Conservation (phyloP, 2,113 vertebrate genomes). For the Sterna hirundo region DNA sequence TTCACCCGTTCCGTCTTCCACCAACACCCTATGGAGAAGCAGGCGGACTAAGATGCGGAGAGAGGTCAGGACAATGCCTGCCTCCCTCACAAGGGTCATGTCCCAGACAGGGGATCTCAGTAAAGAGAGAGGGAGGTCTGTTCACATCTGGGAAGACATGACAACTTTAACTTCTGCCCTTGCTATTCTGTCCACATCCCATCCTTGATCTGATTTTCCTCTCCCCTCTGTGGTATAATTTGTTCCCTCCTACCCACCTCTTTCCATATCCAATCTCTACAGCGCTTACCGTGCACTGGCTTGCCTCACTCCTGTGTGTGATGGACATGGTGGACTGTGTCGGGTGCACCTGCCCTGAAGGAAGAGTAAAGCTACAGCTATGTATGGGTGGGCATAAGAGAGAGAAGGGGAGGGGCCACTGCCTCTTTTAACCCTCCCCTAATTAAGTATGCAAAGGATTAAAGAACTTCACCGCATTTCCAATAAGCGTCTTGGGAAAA, state of each 20-base stretch:
- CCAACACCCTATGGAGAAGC: slow-evolving; percentile 67
- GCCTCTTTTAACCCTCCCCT: neutral
- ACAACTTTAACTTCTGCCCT: neutral
- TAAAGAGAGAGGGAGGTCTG: neutral
- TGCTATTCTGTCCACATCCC: neutral
- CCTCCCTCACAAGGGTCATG: neutral
- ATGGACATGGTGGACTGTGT: slow-evolving; percentile 59
- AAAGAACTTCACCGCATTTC: neutral
- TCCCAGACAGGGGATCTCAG: neutral
- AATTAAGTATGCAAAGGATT: neutral
- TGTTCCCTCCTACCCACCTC: neutral
- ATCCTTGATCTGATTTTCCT: neutral
- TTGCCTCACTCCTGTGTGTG: slow-evolving; percentile 69
- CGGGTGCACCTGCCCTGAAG: slow-evolving; percentile 61
- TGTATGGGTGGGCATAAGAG: neutral
- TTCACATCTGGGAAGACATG: neutral
- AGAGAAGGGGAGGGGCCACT: neutral
- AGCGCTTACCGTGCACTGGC: slow-evolving; percentile 72
- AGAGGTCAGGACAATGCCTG: neutral
- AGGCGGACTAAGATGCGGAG: slow-evolving; percentile 47
- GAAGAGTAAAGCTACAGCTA: slow-evolving; percentile 22
- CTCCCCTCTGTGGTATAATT: neutral
- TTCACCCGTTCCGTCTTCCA: slow-evolving; percentile 86
- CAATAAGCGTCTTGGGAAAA: neutral
- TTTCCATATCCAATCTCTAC: neutral